Base-by-base conservation (phyloP, 2,888 invertebrate genomes). In the Thereva nobilitata region DNA sequence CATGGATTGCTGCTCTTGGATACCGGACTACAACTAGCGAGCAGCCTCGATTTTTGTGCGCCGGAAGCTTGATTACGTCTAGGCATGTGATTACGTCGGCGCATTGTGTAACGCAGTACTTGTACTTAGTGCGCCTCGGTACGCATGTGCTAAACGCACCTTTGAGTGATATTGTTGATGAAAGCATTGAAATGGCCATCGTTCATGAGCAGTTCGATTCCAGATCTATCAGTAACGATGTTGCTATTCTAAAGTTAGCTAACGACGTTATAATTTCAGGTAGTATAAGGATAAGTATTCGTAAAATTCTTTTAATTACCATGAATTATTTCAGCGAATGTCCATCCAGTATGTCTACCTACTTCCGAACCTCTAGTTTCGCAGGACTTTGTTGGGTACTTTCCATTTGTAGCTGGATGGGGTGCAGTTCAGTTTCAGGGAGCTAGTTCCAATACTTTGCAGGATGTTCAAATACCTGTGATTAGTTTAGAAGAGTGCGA, bases 1-100 rank as follows among this genome's bases (percentile, higher is more conserved):
- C 92, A 0, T 93, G 92, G 92, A 87, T 92, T 84, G 91, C 90
- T 1, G 90, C 91, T 7, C 86, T 92, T 70, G 91, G 88, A 74
- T 83, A 91, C 40, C 40, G 41, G 34, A 34, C 23, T 4, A 12
- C 5, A 4, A 8, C 10, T 34, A 10, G 34, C 5, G 23, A 42
- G 5, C 34, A 47, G 8, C 23, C 40, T 8, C 10, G 8, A 56
- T 90, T 88, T 76, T 87, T 89, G 84, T 92, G 92, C 75, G 90
- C 89, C 1, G 92, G 91, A 7, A 87, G 90, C 3, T 78, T 92
- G 23, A 85, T 92, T 38, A 86, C 87, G 5, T 79, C 84, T 0
- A 82, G 83, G 34, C 88, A 89, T 77, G 83, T 92, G 8, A 77
- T 92, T n/a, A 91, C 91, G 2, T 90, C 91, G 0, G 91, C 90